These are phyloP conservation scores for Hartigia nigra DNA, from an alignment of 2,888 invertebrate species.

Conservation along the genomic window DNA sequence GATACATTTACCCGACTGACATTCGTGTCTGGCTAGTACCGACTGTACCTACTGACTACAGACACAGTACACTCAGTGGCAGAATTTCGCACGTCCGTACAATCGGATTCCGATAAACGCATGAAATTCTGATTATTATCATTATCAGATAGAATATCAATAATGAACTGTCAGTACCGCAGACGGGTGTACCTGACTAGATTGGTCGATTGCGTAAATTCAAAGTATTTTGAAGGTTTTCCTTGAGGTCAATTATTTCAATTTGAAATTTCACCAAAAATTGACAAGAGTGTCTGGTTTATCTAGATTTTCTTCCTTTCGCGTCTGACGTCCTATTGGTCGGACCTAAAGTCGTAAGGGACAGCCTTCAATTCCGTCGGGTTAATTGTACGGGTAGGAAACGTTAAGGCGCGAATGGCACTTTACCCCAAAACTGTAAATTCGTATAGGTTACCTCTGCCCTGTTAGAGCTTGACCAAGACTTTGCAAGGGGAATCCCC, in stretches of 20 bases:
- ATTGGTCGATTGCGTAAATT: background rate
- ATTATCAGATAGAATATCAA: background rate
- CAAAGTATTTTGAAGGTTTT: background rate
- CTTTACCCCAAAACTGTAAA: background rate
- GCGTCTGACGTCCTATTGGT: background rate
- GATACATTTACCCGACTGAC: conserved; percentile 8
- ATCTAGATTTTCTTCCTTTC: too few relatives aligned
- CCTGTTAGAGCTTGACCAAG: background rate
- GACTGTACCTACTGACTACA: background rate
- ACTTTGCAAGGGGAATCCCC: background rate
- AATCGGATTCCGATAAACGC: background rate
- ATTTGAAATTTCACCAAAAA: too few relatives aligned
- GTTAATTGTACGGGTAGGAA: background rate
- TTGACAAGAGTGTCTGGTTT: too few relatives aligned
- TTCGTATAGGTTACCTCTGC: background rate
- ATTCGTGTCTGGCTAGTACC: background rate
- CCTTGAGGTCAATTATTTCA: too few relatives aligned
- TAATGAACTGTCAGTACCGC: background rate
- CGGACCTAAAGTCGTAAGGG: background rate
- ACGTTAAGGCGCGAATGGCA: background rate
- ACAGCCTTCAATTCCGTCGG: background rate
- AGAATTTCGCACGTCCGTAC: background rate
- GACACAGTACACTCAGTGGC: background rate
- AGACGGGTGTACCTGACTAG: background rate
- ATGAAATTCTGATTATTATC: background rate